These are phyloP conservation scores for honey bee (Apis mellifera) DNA, from an alignment of 1,140 invertebrate species.

Conservation along the genomic window DNA sequence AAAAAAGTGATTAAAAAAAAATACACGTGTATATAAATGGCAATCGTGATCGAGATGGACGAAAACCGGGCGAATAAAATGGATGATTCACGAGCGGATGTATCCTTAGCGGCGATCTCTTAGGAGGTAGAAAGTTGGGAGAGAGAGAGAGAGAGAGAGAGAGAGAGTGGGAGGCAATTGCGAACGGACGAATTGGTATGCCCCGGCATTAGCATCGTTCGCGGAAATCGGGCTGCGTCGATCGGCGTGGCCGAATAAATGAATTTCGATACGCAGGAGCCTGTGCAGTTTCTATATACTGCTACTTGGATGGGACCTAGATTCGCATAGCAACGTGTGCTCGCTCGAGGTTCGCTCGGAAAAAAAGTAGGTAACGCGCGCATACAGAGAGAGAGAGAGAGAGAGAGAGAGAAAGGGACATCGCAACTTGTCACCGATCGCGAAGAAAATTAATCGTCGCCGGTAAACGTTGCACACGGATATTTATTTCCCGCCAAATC, in stretches of 20 bases:
- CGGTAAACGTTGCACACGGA: not conserved
- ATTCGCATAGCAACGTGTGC: slow-evolving; percentile 59
- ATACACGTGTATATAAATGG: not conserved
- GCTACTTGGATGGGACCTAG: slow-evolving; percentile 35
- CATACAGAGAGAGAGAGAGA: not conserved
- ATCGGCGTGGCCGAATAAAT: slow-evolving; percentile 63
- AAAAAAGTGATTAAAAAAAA: not conserved
- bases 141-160: too few relatives aligned
- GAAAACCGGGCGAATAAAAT: not conserved
- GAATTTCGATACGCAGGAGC: slow-evolving; percentile 54
- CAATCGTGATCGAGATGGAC: too few relatives aligned
- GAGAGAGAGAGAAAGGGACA: not conserved
- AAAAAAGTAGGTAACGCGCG: not conserved
- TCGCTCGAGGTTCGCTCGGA: not conserved
- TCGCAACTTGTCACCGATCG: slow-evolving; percentile 6
- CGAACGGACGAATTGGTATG: slow-evolving; percentile 48
- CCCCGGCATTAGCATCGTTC: slow-evolving; percentile 59
- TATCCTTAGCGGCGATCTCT: not conserved
- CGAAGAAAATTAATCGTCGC: slow-evolving; percentile 34
- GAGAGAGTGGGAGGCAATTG: slow-evolving; percentile 65
- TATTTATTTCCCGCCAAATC: slow-evolving; percentile 19
- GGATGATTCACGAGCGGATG: not conserved
- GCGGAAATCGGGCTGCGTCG: slow-evolving; percentile 61
- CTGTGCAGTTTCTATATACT: slow-evolving; percentile 57
- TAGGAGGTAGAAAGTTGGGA: not conserved